Percentiles rank a stretch among this genome's conserved stretches.
Conservation (phyloP, 2,113 vertebrate species). For the Proterorhinus semilunaris region DNA sequence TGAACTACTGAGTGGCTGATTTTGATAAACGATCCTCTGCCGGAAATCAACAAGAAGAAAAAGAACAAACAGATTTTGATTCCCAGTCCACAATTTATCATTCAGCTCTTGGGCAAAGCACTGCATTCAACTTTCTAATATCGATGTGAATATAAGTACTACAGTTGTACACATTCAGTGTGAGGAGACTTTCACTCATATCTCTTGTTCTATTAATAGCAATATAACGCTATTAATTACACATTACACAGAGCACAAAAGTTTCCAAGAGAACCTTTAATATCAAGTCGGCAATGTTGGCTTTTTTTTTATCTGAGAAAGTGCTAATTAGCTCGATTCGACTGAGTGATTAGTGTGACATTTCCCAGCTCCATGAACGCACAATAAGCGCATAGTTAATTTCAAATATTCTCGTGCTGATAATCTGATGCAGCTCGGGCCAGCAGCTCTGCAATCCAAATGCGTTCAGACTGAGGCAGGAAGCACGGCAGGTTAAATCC, state of each 20-base stretch:
- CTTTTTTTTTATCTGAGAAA: background rate
- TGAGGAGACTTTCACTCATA: no score
- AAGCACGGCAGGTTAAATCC: conserved; percentile 17
- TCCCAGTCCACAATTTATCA: no score
- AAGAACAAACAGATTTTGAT: no score
- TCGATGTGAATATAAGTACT: background rate
- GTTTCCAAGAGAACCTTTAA: background rate
- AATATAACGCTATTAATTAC: background rate
- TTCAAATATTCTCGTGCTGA: background rate
- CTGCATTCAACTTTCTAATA: no score
- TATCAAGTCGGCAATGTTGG: background rate
- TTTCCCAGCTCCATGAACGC: background rate
- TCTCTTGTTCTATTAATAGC: no score
- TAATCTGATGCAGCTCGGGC: background rate
- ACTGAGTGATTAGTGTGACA: conserved; percentile 1
- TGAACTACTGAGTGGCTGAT: no score
- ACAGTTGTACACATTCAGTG: background rate
- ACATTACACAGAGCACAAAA: background rate
- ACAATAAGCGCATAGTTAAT: background rate
- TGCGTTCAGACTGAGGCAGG: conserved; percentile 9
- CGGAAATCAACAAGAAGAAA: no score
- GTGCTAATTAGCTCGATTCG: background rate
- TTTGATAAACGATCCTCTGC: no score
- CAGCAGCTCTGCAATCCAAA: background rate
- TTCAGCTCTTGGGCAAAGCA: no score